Base-by-base conservation (phyloP, 2,113 vertebrate genomes). In the Entelurus aequoreus region DNA sequence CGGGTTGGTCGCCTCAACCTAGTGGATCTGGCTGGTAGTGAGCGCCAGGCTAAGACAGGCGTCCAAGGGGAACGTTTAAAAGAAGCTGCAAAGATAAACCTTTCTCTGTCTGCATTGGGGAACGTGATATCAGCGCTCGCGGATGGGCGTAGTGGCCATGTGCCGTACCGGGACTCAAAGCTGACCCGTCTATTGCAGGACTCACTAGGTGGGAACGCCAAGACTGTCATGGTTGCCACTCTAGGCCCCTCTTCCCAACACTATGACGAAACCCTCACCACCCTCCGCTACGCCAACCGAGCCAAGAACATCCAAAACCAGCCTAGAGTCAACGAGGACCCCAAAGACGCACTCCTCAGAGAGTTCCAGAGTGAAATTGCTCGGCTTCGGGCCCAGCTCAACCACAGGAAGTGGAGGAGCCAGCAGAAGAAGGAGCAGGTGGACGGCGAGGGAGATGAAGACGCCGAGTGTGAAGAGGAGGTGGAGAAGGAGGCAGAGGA, bases 261-360 rank as follows among this genome's bases (percentile, higher is more conserved):
- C 85, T 98, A 95, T 0, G 95, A 97, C 0, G 97, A 99, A 88
- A 97, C 93, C 75, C 90, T 99, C 59, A 98, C 94, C 63, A 99
- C 97, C 11, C 90, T 99, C 14, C 87, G 97, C 50, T 99, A 98
- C 0, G 96, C 97, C 88, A 98, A 94, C 86, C 88, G 97, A 37
- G 95, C 97, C 84, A 99, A 99, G 88, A 98, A 98, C 89, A 98
- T 99, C 88, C 94, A 95, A 83, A 99, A 99, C 88, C 95, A 94
- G 76, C 97, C 97, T 0, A 86, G 94, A 19, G 94, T 99, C 80
- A 99, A 99, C 0, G 97, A 99, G 77, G 97, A 99, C 78, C 97
- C 97, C 78, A 99, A 99, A 79, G 96, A 99, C 65, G 94, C 97
- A 0, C 89, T 98, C 36, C 90, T 99, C 67, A 84, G 96, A 36